Percentiles rank a stretch among this genome's conserved stretches.
Conservation (phyloP, 2,113 vertebrate species). For the Pachycephala philippinensis region DNA sequence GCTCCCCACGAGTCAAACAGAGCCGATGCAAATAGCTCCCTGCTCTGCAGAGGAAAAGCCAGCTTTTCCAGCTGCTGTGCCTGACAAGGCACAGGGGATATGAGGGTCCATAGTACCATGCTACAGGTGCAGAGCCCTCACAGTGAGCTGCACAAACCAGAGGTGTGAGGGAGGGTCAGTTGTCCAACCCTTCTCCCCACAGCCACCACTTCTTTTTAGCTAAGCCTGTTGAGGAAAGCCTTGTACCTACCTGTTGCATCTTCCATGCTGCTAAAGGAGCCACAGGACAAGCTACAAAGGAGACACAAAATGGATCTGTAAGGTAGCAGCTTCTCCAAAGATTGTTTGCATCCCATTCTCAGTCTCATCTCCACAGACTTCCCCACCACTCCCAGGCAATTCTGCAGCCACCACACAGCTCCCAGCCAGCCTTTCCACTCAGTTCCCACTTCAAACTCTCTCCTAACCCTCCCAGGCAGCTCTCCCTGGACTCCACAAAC, state of each 20-base stretch:
- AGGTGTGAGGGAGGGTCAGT: neutral
- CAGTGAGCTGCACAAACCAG: neutral
- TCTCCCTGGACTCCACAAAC: neutral
- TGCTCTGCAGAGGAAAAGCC: neutral
- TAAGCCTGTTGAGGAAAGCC: neutral
- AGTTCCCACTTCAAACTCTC: neutral
- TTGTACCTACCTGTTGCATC: constrained; percentile 77
- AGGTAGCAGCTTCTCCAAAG: neutral
- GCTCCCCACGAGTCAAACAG: neutral
- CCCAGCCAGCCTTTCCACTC: neutral
- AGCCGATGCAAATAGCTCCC: neutral
- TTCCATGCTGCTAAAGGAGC: constrained; percentile 77
- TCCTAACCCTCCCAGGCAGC: neutral
- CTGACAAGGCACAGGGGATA: fast-evolving
- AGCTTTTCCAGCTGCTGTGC: neutral
- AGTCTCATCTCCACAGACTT: neutral
- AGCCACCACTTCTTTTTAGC: neutral
- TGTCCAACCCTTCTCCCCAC: neutral
- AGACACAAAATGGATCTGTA: constrained; percentile 11
- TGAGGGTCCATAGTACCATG: neutral
- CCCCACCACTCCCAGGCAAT: neutral
- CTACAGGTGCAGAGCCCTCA: neutral
- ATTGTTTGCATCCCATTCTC: neutral
- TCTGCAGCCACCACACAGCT: neutral
- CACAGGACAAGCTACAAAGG: constrained; percentile 52